phyloP scores from a whole-genome alignment of 2,888 invertebrate genomes.

The Seladonia tumulorum region DNA sequence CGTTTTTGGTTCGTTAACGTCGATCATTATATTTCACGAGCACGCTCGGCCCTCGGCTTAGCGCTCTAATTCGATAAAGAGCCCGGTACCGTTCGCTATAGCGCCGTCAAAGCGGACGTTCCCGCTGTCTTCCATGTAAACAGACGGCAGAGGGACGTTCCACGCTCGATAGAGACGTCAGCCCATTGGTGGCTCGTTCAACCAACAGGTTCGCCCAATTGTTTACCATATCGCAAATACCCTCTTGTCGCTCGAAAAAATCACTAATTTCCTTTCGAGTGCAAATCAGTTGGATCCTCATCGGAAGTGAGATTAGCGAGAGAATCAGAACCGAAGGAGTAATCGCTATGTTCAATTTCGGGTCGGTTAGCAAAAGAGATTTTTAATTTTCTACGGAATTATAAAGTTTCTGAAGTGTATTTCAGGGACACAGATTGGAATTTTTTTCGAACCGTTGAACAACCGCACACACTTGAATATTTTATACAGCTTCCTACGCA shows the following conservation, averaged over 20 bases:
- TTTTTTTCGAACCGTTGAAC: background rate
- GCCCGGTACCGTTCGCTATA: constrained; percentile 44
- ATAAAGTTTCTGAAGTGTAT: too few species aligned
- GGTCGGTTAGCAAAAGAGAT: too few species aligned
- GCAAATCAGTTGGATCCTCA: too few species aligned
- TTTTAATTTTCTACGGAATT: too few species aligned
- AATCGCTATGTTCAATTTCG: too few species aligned
- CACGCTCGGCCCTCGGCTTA: constrained; percentile 34
- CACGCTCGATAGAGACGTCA: constrained; percentile 21
- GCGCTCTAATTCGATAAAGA: constrained; percentile 53
- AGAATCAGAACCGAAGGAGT: too few species aligned
- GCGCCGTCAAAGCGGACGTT: constrained; percentile 36
- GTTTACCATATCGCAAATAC: background rate
- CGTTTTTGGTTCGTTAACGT: constrained; percentile 48
- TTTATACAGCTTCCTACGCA: too few species aligned
- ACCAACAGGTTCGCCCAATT: background rate
- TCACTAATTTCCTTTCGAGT: background rate
- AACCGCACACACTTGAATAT: too few species aligned
- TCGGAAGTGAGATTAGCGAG: too few species aligned
- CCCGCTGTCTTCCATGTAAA: constrained; percentile 32
- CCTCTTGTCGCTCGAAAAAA: background rate
- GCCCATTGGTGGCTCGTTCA: background rate
- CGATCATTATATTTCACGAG: constrained; percentile 42
- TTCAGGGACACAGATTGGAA: background rate
- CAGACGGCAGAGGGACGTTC: constrained; percentile 7